Conservation (phyloP, 30 jellyfish, hydroid and myxozoan species). For the Turritopsis dohrnii region DNA sequence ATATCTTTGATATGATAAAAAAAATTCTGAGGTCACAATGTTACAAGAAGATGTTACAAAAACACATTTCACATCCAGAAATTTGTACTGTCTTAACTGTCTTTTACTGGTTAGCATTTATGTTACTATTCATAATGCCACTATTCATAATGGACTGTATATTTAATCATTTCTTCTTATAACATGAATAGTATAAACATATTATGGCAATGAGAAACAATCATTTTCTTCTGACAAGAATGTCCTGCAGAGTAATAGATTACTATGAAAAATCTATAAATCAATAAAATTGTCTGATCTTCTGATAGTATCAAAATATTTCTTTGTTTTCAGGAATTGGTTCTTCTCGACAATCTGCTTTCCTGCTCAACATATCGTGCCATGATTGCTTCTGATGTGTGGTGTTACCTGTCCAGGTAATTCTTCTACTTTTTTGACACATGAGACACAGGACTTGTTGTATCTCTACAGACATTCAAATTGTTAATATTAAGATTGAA, state of each 20-base stretch:
- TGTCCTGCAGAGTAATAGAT: no score
- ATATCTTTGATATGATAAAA: neutral
- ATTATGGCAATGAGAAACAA: no score
- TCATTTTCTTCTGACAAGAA: no score
- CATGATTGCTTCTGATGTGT: neutral
- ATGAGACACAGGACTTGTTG: neutral
- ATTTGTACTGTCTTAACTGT: no score
- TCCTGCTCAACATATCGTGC: neutral
- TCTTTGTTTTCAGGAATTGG: neutral
- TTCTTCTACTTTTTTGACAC: neutral
- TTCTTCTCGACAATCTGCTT: neutral
- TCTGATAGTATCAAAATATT: neutral
- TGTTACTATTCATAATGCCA: no score
- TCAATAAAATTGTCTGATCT: neutral
- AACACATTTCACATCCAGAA: neutral
- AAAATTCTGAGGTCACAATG: neutral
- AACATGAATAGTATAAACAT: no score
- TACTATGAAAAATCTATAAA: neutral
- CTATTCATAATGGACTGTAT: no score
- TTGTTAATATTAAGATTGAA: neutral
- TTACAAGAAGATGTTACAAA: neutral
- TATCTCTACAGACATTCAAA: neutral
- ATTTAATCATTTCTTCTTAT: no score
- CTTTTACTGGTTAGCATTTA: no score
- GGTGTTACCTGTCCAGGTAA: neutral